Evolutionary conservation across 2,888 invertebrate species (phyloP).

Genomic region (Ferdinandea cuprea): DNA sequence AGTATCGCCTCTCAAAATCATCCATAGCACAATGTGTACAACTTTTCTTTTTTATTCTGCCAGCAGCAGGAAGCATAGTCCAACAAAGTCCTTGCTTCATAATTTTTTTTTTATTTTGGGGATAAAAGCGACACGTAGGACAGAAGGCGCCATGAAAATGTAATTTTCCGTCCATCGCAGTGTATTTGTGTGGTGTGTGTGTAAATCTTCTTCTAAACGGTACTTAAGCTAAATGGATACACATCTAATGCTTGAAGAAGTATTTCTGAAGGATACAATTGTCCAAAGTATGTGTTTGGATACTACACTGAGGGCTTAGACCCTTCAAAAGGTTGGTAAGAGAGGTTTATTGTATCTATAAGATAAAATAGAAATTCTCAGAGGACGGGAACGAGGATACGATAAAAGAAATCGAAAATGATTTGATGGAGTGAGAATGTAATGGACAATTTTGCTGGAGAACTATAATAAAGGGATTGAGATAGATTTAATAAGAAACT

Average conservation of each 20-base stretch:
- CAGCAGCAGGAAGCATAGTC: constrained; percentile 27
- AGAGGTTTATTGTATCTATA: constrained; percentile 45
- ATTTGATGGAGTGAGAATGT: constrained; percentile 27
- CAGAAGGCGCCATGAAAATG: constrained; percentile 40
- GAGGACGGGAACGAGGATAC: constrained; percentile 1
- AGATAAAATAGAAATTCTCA: constrained; percentile 37
- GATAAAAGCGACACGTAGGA: constrained; percentile 26
- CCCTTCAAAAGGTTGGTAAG: constrained; percentile 41
- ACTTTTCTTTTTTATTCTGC: constrained; percentile 25
- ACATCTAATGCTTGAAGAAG: constrained; percentile 56
- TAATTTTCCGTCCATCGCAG: constrained; percentile 26
- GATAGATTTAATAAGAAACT: constrained; percentile 25
- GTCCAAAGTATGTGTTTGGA: constrained; percentile 39
- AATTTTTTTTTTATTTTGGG: constrained; percentile 16
- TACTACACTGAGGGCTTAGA: constrained; percentile 14
- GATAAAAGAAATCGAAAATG: constrained; percentile 34
- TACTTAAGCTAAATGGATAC: constrained; percentile 63
- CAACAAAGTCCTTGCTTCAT: not conserved
- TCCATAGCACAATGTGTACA: not conserved
- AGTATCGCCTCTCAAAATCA: constrained; percentile 27
- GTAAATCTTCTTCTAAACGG: constrained; percentile 30
- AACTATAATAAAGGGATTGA: constrained; percentile 19
- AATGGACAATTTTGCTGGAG: constrained; percentile 50
- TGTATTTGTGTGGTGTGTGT: constrained; percentile 7
- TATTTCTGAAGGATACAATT: constrained; percentile 35